Base-by-base conservation (phyloP, 1,140 invertebrate genomes). In the Drosophila miranda region DNA sequence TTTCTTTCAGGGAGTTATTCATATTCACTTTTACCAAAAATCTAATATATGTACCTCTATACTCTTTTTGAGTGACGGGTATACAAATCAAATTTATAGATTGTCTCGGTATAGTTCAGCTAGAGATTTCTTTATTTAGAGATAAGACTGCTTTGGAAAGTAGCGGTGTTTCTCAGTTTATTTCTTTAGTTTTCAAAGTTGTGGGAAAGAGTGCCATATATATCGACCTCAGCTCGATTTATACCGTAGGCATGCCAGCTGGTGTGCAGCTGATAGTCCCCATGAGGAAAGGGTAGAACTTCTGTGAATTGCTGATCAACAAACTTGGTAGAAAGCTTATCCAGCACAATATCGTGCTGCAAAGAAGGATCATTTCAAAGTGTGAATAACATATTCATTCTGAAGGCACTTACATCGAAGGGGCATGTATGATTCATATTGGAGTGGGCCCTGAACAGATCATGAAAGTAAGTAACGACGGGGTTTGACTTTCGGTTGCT, bases 381-480 rank as follows among this genome's bases (percentile, higher is more conserved):
- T 41, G 4, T 28, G 4, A 30, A 5, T 0, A 23, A 0, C 23
- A 23, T 23, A 3, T 8, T 51, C 5, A 51, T 2, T 34, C 4
- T 28, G 28, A 30, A 2, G 2, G 7, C 8, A 64, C 62, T 28
- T 8, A 58, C 62, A 28, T 45, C n/a, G 7, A 9, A 57, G 11
- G 62, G 62, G 19, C 62, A 64, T 13, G 62, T 14, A 7, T 71
- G 63, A 48, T 59, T 68, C 3, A 68, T 26, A 3, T 68, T 71
- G 16, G 43, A 46, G 5, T 42, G 2, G 2, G 16, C 11, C 2
- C 6, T 64, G 6, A 68, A 2, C 0, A 68, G 53, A 0, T 52
- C 54, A 34, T 13, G 58, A 26, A 70, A 68, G 6, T 42, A 70
- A 3, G 8, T 21, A 1, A 0, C 4, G 16, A 46, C 13, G 7